Percentiles rank a stretch among this genome's conserved stretches.
Conservation (phyloP, 2,113 vertebrate species). For the Tragelaphus imberbis region DNA sequence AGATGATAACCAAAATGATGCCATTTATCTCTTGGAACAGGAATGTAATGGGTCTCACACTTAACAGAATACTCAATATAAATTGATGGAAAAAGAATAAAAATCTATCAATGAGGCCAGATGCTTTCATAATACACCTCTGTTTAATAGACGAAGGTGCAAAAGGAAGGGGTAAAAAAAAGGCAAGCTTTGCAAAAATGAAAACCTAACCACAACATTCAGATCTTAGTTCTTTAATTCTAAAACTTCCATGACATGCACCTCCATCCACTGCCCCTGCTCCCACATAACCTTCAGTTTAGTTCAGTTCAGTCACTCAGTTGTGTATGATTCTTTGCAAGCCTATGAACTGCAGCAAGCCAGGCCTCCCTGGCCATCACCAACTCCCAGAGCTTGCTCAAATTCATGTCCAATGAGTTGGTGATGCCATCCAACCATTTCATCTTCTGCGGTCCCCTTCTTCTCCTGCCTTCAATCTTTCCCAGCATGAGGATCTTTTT, state of each 20-base stretch:
- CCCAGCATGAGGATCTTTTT: background rate
- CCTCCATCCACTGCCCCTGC: background rate
- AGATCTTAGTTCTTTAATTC: background rate
- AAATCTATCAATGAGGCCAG: background rate
- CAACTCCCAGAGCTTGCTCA: background rate
- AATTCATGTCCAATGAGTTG: background rate
- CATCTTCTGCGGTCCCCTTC: background rate
- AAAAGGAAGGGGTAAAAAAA: background rate
- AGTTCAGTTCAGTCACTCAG: background rate
- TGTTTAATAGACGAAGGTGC: background rate
- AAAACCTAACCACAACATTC: background rate
- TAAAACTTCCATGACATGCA: background rate
- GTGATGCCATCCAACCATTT: background rate
- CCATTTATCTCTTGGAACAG: background rate
- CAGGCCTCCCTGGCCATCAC: background rate
- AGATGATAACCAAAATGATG: slow-evolving; percentile 25
- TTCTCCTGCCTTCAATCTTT: background rate
- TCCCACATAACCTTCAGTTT: background rate
- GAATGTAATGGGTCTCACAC: background rate
- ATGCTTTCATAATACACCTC: background rate
- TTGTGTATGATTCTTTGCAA: background rate
- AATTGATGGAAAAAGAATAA: slow-evolving; percentile 5
- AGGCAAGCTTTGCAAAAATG: background rate
- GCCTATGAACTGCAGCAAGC: background rate
- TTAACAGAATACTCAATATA: background rate